phyloP scores from a whole-genome alignment of 1,140 invertebrate genomes.

The Drosophila ambigua region DNA sequence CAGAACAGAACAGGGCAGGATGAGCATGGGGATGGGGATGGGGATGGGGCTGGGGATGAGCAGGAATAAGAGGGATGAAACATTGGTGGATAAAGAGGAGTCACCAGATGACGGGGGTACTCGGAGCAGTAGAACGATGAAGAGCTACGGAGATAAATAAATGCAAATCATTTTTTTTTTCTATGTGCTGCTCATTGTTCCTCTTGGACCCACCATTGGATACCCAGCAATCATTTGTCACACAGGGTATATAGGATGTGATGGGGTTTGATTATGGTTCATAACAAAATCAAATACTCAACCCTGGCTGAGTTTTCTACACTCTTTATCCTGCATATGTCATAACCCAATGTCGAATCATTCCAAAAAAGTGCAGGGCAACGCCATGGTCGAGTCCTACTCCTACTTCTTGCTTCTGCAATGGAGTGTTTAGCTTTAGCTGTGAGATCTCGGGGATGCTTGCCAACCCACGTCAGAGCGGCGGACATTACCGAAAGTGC shows the following conservation, averaged over 20 bases:
- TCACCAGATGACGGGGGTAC: too few relatives aligned
- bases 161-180: constrained; percentile 72
- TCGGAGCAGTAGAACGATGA: neutral
- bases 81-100: too few relatives aligned
- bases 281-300: too few relatives aligned
- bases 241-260: too few relatives aligned
- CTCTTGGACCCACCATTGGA: neutral
- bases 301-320: neutral
- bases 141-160: constrained; percentile 65
- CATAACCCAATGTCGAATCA: too few relatives aligned
- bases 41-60: neutral
- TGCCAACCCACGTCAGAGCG: constrained; percentile 31
- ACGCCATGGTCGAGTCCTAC: too few relatives aligned
- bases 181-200: constrained; percentile 10
- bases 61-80: neutral
- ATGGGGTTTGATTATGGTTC: neutral
- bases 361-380: neutral
- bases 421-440: constrained; percentile 33
- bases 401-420: constrained; percentile 9
- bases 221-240: neutral
- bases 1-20: neutral
- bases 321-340: too few relatives aligned
- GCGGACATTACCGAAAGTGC: constrained; percentile 44
- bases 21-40: too few relatives aligned
- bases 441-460: constrained; percentile 12